Base-by-base conservation (phyloP, 1,140 invertebrate species). In the Lasaia peninsularis region DNA sequence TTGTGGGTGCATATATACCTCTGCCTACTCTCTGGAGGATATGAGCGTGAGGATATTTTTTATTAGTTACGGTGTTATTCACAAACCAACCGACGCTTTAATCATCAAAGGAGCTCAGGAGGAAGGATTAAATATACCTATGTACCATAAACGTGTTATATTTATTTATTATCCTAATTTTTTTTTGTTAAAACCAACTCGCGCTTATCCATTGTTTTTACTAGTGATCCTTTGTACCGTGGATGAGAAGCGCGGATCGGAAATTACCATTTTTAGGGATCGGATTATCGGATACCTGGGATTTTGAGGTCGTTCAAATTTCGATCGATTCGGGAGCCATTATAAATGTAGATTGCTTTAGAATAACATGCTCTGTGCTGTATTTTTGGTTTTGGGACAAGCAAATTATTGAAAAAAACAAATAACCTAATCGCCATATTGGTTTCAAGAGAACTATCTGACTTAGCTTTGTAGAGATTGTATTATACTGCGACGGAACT, bases 201-300 rank as follows among this genome's bases (percentile, higher is more conserved):
- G 31, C 52, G 24, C 57, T 62, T 62, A 56, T 50, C 64, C 31
- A 37, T 50, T 72, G 69, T 77, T 80, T 77, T 71, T 64, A 72
- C 65, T 69, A 54, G 63, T 68, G 66, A 70, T 66, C 73, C 75
- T 73, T 77, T 71, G 75, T 74, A 77, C 77, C 67, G 69, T 68
- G 65, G 75, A 78, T 86, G 80, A 84, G 80, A 86, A 82, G 73
- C 54, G 48, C 74, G 60, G 53, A 62, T 63, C 55, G 63, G 67
- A 80, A 82, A 87, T 85, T 85, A 87, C 78, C 81, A 87, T 87
- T 85, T 85, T 85, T 83, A 85, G 80, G 74, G 77, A 78, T 75
- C 71, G 80, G 84, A 79, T 83, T 83, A 85, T 76, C 71, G 73
- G 75, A 78, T 83, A 65, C 74, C 73, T 67, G 72, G 70, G 62